Conservation (phyloP, 2,797 vertebrate genomes). For the Amphiprion clarkii region DNA sequence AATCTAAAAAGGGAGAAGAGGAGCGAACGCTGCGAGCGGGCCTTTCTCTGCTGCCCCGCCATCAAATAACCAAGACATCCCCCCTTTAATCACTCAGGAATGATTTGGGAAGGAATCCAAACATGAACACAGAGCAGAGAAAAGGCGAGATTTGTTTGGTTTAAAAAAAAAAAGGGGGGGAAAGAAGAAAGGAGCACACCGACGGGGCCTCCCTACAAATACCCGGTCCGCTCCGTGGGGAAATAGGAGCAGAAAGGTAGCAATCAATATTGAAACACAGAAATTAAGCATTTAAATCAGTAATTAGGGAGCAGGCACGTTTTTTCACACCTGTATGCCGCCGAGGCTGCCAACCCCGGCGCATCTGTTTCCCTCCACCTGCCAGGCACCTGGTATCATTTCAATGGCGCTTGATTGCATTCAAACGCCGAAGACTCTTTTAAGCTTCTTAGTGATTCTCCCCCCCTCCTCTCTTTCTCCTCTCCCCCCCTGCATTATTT, state of each 20-base stretch:
- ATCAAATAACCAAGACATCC: constrained; percentile 77
- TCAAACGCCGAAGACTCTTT: constrained; percentile 94
- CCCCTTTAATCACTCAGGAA: constrained; percentile 77
- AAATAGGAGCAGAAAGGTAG: constrained; percentile 87
- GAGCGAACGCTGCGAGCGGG: constrained; percentile 58
- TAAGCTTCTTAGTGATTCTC: constrained; percentile 94
- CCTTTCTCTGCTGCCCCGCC: constrained; percentile 54
- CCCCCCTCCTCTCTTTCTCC: neutral
- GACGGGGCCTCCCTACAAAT: constrained; percentile 62
- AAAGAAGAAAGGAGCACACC: constrained; percentile 61
- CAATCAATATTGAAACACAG: constrained; percentile 92
- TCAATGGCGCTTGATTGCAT: constrained; percentile 99
- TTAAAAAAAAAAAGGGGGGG: constrained; percentile 41
- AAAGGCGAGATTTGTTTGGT: constrained; percentile 71
- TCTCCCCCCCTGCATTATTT: constrained; percentile 75
- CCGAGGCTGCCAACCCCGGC: constrained; percentile 83
- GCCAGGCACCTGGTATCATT: constrained; percentile 98
- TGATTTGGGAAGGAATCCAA: constrained; percentile 82
- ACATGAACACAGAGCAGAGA: constrained; percentile 74
- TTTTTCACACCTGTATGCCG: constrained; percentile 86
- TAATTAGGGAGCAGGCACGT: constrained; percentile 86
- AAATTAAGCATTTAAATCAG: constrained; percentile 89
- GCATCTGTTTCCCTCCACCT: constrained; percentile 99
- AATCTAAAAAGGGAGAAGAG: constrained; percentile 77
- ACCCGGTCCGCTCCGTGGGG: constrained; percentile 67